Evolutionary conservation across 2,113 vertebrate species (phyloP), one percentile per base, ranked within the genome.

Genomic region (Chrysochloris asiatica): DNA sequence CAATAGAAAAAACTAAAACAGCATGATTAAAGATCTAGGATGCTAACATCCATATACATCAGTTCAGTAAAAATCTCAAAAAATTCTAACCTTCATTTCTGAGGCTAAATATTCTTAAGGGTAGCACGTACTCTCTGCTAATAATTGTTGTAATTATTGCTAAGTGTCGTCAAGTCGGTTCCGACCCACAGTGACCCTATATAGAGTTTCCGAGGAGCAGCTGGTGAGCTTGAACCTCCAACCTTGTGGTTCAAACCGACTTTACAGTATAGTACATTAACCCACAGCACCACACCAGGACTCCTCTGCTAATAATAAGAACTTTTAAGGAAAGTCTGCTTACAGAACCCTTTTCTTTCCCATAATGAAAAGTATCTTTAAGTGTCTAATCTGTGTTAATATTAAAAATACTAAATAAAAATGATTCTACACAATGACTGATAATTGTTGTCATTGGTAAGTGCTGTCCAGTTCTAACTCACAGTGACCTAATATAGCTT

Each of bases 341-440:
- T 78, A 83, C 21, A 52, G 3, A 82, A 76, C 52, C 59, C 88
- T 30, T 38, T 81, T 71, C 33, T 3, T 14, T 2, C 33, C 33
- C 50, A 63, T 1, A 85, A 89, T n/a, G 8, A 89, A 83, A 92
- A 65, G 33, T 12, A 79, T 45, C 16, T 63, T 88, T 83, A 86
- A 67, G 19, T 65, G 10, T 77, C 26, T 77, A 69, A 59, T 54
- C 83, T 91, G 83, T 90, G 21, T 93, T 33, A 48, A 19, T 45
- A 75, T 71, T 86, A 52, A 92, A 92, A 22, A 91, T 38, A 45
- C 36, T 75, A 95, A 87, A 52, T 71, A 17, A 93, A 93, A 83
- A 92, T 41, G 45, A 89, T 24, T 69, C 71, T 73, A 43, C 4
- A 95, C 80, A 93, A 94, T 54, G 11, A 67, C 17, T 63, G 54